phyloP scores from a whole-genome alignment of 2,888 invertebrate genomes.

The Venustoraphidia nigricollis region DNA sequence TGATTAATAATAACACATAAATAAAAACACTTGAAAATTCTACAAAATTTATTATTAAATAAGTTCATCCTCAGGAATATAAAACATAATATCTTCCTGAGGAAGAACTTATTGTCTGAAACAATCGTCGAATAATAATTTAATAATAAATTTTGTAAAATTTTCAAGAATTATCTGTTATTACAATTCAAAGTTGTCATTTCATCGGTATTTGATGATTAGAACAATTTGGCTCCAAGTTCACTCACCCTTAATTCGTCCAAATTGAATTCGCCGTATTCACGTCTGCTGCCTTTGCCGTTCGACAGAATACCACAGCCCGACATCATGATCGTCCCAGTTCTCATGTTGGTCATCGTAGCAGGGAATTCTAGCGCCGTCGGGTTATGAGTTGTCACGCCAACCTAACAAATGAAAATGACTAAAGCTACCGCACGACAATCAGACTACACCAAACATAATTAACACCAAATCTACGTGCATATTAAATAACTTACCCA shows the following conservation, averaged over 20 bases:
- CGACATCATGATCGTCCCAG: slow-evolving; percentile 90
- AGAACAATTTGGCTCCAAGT: not conserved
- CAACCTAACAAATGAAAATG: slow-evolving; percentile 40
- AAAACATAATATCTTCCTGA: too few species aligned
- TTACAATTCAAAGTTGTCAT: slow-evolving; percentile 20
- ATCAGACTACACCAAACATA: not conserved
- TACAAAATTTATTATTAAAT: too few species aligned
- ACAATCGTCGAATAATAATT: too few species aligned
- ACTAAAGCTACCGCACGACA: not conserved
- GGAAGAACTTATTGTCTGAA: too few species aligned
- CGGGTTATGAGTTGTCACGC: slow-evolving; percentile 88
- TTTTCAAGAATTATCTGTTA: too few species aligned
- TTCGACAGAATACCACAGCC: slow-evolving; percentile 93
- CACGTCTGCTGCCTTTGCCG: slow-evolving; percentile 83
- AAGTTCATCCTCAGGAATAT: too few species aligned
- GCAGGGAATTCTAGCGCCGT: slow-evolving; percentile 81
- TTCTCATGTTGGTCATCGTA: slow-evolving; percentile 94
- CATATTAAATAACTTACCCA: too few species aligned
- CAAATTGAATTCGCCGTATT: slow-evolving; percentile 86
- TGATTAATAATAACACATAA: too few species aligned
- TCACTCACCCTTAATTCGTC: slow-evolving; percentile 68
- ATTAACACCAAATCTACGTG: too few species aligned
- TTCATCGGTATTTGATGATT: not conserved
- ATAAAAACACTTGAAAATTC: too few species aligned
- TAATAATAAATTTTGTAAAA: too few species aligned